Base-by-base conservation (phyloP, 1,140 invertebrate species). In the Lethrus apterus region DNA sequence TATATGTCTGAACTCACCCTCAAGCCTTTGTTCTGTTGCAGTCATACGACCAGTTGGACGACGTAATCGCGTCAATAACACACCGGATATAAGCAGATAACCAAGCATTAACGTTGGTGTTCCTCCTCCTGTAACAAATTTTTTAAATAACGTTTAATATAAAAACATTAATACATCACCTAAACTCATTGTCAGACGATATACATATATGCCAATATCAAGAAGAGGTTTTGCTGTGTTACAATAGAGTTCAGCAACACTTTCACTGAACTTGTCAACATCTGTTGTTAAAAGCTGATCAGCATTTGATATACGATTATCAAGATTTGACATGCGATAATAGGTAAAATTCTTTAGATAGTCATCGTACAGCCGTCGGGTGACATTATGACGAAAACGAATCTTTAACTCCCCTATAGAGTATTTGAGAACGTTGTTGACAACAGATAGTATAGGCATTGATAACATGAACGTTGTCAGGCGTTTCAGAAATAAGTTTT, bases 301-400 rank as follows among this genome's bases (percentile, higher is more conserved):
- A 11, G 93, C 85, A 74, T 98, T 98, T 3, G 90, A 78, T 68
- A 98, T 95, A 61, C 92, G 72, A 57, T 86, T 93, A 66, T 98
- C 93, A 57, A 97, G 72, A 72, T 96, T 96, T 47, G 81, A 87
- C 81, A 98, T 93, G 75, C 95, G 89, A 68, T 98, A 98, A 68
- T 93, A 98, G 1, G 93, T 98, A 61, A 93, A 93, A 81, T 76
- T 93, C 87, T 85, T 90, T 33, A 98, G 74, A 69, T 98, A 98
- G 66, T 93, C 82, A 55, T 87, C 80, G 68, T 95, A 89, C 20
- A 98, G 70, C 70, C 92, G 75, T 50, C 81, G 71, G 4, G 91
- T 89, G 33, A 99, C 74, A 62, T 93, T 86, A 30, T 89, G 90
- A 55, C 94, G 74, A 56, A 98, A 84, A 48, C 87, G 74, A 9